Evolutionary conservation across 2,888 invertebrate genomes (phyloP), one percentile per base, ranked within the genome.

Genomic region (Microctonus brassicae): DNA sequence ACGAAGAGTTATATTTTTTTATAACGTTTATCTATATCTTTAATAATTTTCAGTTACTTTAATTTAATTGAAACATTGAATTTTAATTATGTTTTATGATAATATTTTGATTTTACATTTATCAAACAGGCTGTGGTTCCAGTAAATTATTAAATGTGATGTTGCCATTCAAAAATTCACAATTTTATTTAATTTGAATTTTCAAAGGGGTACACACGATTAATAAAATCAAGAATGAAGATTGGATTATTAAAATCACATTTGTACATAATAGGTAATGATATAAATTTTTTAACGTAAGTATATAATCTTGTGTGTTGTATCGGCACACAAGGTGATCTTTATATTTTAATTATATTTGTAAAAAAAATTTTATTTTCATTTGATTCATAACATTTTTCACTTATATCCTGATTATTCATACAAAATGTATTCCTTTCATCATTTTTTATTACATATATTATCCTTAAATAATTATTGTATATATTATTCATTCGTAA

Each of bases 281-380:
- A 57, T 52, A 73, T 33, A 55, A 33, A 53, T 61, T 73, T 39
- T 57, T 47, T 36, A 65, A 58, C 75, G 90, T 90, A 89, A 90
- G 90, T 90, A 90, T 81, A 33, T 81, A 86, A 88, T 88, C 88
- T 88, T 80, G 84, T 85, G 87, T 85, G 89, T 89, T 88, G 90
- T 90, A 90, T 90, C 90, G 90, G 90, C 89, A 87, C 88, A 83
- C 77, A 83, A 86, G 88, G 83, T 82, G 80, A 73, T 76, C 73
- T 81, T 74, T 36, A 13, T 4, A 39, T 70, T 67, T 20, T 20
- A 52, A 65, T 20, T 39, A 34, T 52, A 42, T 64, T n/a, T 75
- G 26, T 5, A 55, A 58, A 68, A 68, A 42, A 53, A 58, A 42
- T 68, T 64, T 69, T 61, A 71, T 61, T 70, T 60, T 62, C 68